Evolutionary conservation across 2,797 vertebrate genomes (phyloP).

Genomic region (Paratrypauchen microcephalus): DNA sequence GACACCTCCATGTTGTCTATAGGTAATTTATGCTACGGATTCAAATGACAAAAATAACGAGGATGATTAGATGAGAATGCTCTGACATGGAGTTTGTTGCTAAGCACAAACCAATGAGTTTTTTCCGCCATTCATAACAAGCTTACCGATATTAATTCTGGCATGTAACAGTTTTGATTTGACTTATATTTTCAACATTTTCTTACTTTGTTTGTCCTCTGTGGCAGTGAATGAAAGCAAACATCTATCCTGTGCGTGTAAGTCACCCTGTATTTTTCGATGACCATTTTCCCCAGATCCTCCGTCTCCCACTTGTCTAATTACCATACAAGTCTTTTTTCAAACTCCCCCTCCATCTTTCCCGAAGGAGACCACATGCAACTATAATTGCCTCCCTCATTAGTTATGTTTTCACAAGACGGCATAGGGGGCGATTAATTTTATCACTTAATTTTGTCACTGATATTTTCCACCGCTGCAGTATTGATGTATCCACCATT

Average conservation of each 20-base stretch:
- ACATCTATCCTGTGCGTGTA: conserved; percentile 45
- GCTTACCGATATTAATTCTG: conserved; percentile 30
- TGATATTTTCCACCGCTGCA: conserved; percentile 65
- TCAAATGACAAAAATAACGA: conserved; percentile 17
- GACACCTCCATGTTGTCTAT: conserved; percentile 16
- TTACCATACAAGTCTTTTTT: conserved; percentile 73
- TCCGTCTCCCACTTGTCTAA: conserved; percentile 73
- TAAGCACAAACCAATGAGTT: conserved; percentile 19
- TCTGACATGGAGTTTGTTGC: conserved; percentile 35
- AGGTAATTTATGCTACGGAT: conserved; percentile 31
- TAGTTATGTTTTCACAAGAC: conserved; percentile 83
- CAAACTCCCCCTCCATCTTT: conserved; percentile 69
- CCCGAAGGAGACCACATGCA: conserved; percentile 78
- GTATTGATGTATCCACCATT: conserved; percentile 76
- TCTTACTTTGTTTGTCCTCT: conserved; percentile 57
- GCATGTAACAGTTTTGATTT: conserved; percentile 33
- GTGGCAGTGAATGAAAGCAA: conserved; percentile 43
- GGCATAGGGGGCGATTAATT: conserved; percentile 83
- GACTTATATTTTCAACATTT: conserved; percentile 44
- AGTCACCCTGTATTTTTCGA: conserved; percentile 57
- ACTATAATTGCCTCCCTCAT: conserved; percentile 85
- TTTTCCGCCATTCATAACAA: conserved; percentile 44
- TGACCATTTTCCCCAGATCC: conserved; percentile 66
- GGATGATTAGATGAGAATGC: conserved; percentile 20
- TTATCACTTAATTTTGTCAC: conserved; percentile 86